Evolutionary conservation across 2,113 vertebrate genomes (phyloP).

Genomic region (Catagonus wagneri): DNA sequence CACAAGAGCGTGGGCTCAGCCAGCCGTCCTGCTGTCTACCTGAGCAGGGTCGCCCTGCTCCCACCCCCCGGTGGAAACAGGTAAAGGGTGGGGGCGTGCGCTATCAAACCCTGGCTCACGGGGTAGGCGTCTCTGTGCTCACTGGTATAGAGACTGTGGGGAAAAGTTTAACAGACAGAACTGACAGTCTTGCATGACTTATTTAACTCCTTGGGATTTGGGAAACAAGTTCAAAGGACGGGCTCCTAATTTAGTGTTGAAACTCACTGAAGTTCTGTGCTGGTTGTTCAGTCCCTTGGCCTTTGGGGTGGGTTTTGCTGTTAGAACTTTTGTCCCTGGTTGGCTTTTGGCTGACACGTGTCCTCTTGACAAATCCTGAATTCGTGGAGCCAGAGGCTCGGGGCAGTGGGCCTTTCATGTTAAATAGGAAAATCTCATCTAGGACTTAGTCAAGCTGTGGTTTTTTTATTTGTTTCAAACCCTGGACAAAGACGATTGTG

Average conservation of each 20-base stretch:
- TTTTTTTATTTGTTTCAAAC: slow-evolving; percentile 44
- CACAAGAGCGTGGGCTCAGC: slow-evolving; percentile 90
- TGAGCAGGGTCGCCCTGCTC: slow-evolving; percentile 89
- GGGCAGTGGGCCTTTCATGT: neutral
- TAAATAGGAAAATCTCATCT: neutral
- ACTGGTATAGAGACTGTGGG: neutral
- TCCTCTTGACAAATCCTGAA: neutral
- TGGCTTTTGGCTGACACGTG: neutral
- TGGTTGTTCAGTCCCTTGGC: too few relatives aligned
- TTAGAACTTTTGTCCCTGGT: neutral
- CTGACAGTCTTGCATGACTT: neutral
- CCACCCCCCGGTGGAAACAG: slow-evolving; percentile 97
- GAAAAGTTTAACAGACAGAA: neutral
- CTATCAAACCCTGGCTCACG: neutral
- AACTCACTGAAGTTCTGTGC: neutral
- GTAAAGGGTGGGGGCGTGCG: slow-evolving; percentile 88
- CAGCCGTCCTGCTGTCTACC: slow-evolving; percentile 87
- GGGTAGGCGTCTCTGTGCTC: neutral
- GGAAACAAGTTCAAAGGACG: neutral
- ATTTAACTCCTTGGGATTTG: neutral
- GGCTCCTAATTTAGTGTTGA: neutral
- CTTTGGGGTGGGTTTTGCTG: neutral
- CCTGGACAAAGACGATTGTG: neutral
- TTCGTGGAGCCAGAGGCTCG: neutral
- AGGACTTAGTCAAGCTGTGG: neutral